phyloP scores from a whole-genome alignment of 1,140 invertebrate species.

The Piezodorus guildinii region DNA sequence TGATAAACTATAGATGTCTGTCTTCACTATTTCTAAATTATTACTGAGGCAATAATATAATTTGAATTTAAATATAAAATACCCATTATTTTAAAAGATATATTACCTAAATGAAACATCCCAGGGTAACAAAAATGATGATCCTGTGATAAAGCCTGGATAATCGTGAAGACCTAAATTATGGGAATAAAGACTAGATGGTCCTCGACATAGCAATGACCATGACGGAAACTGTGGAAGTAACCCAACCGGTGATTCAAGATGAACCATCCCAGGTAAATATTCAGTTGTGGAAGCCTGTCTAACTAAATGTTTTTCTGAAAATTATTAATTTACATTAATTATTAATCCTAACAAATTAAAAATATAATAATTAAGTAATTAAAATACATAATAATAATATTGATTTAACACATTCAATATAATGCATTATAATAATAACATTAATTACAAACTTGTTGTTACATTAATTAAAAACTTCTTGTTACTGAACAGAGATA shows the following conservation, averaged over 20 bases:
- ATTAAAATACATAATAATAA: too few species aligned
- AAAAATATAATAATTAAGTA: too few species aligned
- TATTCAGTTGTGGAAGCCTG: slow-evolving; percentile 82
- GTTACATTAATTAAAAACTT: too few species aligned
- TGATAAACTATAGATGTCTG: too few species aligned
- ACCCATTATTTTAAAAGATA: neutral
- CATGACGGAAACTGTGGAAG: slow-evolving; percentile 87
- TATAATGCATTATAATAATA: too few species aligned
- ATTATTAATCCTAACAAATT: neutral
- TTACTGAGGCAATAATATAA: too few species aligned
- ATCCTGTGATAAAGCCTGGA: slow-evolving; percentile 76
- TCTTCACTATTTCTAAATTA: too few species aligned
- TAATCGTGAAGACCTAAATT: slow-evolving; percentile 68
- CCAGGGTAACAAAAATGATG: slow-evolving; percentile 90
- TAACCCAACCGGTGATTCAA: slow-evolving; percentile 58
- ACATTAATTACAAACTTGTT: too few species aligned
- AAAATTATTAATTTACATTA: slow-evolving; percentile 11
- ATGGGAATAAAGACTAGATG: slow-evolving; percentile 83
- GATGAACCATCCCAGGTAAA: slow-evolving; percentile 79
- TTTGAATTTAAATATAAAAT: too few species aligned
- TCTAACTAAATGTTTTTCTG: slow-evolving; percentile 49
- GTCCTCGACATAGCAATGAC: slow-evolving; percentile 80
- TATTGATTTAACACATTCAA: too few species aligned
- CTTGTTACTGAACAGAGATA: too few species aligned
- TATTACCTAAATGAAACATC: slow-evolving; percentile 67